Base-by-base conservation (phyloP, 1,140 invertebrate species). In the Asbolus verrucosus region DNA sequence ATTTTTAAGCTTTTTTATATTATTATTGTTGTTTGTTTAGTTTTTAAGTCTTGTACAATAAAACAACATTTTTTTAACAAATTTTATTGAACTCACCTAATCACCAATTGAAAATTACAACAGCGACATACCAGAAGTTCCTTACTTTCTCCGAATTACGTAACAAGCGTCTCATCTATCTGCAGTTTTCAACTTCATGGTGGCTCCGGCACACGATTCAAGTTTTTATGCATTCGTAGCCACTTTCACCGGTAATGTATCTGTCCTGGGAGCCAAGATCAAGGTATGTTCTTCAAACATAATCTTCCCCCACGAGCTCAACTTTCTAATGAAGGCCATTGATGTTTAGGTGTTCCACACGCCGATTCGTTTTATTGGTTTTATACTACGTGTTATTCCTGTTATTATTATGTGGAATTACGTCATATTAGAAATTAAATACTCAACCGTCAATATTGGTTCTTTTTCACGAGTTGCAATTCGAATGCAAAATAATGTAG, bases 1-100 rank as follows among this genome's bases (percentile, higher is more conserved):
- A 62, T 33, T 27, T 61, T 43, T 62, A 31, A 69, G 59, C 67
- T 63, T 63, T 27, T n/a, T 69, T 11, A 8, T 65, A 41, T 27
- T 13, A 65, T 65, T 54, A 67, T 67, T 67, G 41, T 63, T 50
- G 31, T 62, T 67, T 69, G 67, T 69, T 65, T 41, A 43, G 24
- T 46, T 65, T 46, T 46, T 19, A 65, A 19, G 33, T 63, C 61
- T 60, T 63, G 62, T 65, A 65, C 41, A 65, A 65, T 65, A 65
- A 65, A 65, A 4, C 33, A 15, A 63, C n/a, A 63, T 63, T 63
- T 63, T 63, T 41, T 11, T 39, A 27, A 63, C 24, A 4, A 3
- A 24, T 15, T 8, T n/a, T 9, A 18, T 36, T 63, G 19, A 14
- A 11, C 6, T 36, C 33, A 2, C n/a, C n/a, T n/a, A n/a, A n/a